A percentile compares a stretch with the other conserved stretches of the same genome.
These are phyloP conservation scores for Triplophysa tibetana DNA, from an alignment of 2,113 vertebrate genomes.

Conservation along the genomic window DNA sequence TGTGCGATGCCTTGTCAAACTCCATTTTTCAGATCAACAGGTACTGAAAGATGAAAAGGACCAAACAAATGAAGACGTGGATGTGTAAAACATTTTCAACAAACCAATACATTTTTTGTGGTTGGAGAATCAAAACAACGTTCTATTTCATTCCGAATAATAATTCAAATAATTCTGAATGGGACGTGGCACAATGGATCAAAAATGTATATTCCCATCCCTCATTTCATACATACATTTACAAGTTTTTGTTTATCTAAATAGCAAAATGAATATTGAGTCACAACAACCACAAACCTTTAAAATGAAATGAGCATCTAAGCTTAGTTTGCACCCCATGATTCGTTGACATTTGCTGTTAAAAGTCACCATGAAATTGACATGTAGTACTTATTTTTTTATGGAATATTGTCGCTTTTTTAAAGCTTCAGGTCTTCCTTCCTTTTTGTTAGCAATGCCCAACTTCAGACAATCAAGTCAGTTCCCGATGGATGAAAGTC, in stretches of 20 bases:
- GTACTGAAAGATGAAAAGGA: neutral
- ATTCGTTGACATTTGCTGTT: neutral
- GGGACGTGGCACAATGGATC: too few relatives aligned
- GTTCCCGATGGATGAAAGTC: too few relatives aligned
- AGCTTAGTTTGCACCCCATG: slow-evolving; percentile 1
- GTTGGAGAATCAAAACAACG: too few relatives aligned
- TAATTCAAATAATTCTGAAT: too few relatives aligned
- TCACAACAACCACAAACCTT: slow-evolving; percentile 1
- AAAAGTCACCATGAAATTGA: neutral
- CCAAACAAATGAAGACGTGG: neutral
- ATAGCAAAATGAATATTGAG: neutral
- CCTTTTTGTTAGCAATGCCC: too few relatives aligned
- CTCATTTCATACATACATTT: neutral
- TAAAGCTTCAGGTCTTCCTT: too few relatives aligned
- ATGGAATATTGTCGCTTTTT: too few relatives aligned
- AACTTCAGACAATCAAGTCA: too few relatives aligned
- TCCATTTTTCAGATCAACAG: neutral
- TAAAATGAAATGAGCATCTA: slow-evolving; percentile 1
- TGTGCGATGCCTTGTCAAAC: slow-evolving; percentile 6
- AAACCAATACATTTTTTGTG: too few relatives aligned
- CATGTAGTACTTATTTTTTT: neutral
- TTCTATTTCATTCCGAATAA: too few relatives aligned
- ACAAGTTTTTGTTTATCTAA: neutral
- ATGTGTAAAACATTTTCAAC: neutral
- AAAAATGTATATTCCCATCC: too few relatives aligned